Base-by-base conservation (phyloP, 2,797 vertebrate species). In the Oophaga sylvatica region DNA sequence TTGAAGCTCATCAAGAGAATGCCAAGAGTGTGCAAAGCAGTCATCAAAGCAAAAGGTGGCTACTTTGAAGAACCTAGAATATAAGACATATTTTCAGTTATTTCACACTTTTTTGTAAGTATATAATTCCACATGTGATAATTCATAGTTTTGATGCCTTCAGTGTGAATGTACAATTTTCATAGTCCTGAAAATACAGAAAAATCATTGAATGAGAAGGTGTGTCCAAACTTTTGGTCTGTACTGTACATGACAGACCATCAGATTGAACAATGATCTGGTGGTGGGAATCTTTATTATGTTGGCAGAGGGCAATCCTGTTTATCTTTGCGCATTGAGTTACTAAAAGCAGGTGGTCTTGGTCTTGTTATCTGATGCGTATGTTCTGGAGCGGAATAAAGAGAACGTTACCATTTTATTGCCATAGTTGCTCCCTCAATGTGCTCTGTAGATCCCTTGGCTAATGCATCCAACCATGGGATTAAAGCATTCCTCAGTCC, bases 401-500 rank as follows among this genome's bases (percentile, higher is more conserved):
- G 29, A 45, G 20, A 59, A 80, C 22, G 0, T 67, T 53, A 2
- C 57, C 22, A 1, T 73, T 81, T 87, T 81, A 81, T 76, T 63
- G 86, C 29, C 48, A 6, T 57, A 60, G 59, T 71, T 70, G 20
- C 22, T 70, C 53, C 31, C 53, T 83, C 15, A 13, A 16, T 56
- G 73, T 78, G 56, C n/a, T 2, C 12, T 65, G 41, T 22, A 22
- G 22, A 67, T 84, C 53, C 75, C 41, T 56, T 81, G 71, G 60
- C 75, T 67, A 77, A 41, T 81, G 67, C 86, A 77, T 16, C 17
- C 65, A 81, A 67, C 31, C 3, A 22, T 71, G 62, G 80, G 87
- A 87, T 87, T 87, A 79, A 87, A 87, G 87, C 81, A 83, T 87
- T 83, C 71, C 73, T 41, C 41, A 59, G 77, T 6, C 62, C 53